Conservation (phyloP, 2,113 vertebrate species). For the Plecotus auritus region DNA sequence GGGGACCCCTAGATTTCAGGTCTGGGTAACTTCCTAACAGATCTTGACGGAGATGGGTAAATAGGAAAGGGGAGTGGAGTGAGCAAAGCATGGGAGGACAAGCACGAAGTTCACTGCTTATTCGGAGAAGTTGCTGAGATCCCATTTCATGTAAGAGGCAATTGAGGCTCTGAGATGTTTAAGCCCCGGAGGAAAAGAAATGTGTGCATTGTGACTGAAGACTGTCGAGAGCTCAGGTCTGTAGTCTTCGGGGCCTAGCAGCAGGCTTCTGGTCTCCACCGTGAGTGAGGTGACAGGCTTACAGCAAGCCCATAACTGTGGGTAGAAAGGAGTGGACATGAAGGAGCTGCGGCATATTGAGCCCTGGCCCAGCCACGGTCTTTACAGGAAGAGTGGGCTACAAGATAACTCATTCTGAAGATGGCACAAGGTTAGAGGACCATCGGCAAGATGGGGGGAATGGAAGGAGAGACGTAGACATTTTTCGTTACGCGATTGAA, state of each 20-base stretch:
- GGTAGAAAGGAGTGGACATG: too few species aligned
- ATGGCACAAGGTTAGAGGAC: not conserved
- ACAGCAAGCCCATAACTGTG: accelerated
- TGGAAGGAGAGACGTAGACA: not conserved
- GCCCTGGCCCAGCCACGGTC: too few species aligned
- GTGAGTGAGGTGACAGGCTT: not conserved
- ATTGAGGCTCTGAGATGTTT: not conserved
- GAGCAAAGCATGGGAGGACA: not conserved
- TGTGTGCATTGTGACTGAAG: not conserved
- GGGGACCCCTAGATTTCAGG: accelerated
- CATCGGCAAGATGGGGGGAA: not conserved
- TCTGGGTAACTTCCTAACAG: not conserved
- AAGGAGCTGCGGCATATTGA: not conserved
- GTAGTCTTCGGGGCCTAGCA: not conserved
- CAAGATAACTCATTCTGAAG: not conserved
- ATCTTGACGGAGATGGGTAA: not conserved
- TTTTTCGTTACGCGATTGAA: constrained; percentile 45
- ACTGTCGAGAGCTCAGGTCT: accelerated
- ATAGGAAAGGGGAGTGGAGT: not conserved
- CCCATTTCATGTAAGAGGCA: not conserved
- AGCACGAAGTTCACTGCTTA: not conserved
- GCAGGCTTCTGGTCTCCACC: not conserved
- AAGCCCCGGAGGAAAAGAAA: not conserved
- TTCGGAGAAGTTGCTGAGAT: not conserved
- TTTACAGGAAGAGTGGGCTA: not conserved